Percentiles rank a stretch among this genome's conserved stretches.
These are phyloP conservation scores for Emmelina monodactyla DNA, from an alignment of 2,888 invertebrate genomes.

Conservation along the genomic window DNA sequence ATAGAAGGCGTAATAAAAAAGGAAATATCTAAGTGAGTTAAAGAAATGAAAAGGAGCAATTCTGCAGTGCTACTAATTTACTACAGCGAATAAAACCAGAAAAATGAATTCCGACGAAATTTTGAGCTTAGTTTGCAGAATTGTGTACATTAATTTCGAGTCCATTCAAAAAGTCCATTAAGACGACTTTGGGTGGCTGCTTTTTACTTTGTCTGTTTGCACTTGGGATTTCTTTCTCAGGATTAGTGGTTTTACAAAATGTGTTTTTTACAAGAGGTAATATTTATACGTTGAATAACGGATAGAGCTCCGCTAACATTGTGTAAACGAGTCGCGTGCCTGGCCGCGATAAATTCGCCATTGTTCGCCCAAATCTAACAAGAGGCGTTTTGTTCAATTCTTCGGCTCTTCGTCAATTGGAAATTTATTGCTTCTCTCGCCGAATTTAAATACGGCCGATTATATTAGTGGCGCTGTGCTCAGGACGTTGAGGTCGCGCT, in stretches of 20 bases:
- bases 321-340: conserved; percentile 1
- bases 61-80: conserved; percentile 25
- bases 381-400: conserved; percentile 62
- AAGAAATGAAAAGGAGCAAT: not conserved
- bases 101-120: conserved; percentile 20
- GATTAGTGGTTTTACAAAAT: conserved; percentile 6
- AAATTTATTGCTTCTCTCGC: conserved; percentile 56
- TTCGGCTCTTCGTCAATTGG: conserved; percentile 59
- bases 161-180: not conserved
- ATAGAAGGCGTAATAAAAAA: not conserved
- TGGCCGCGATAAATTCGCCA: conserved; percentile 60
- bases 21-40: conserved; percentile 1
- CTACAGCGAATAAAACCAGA: conserved; percentile 27
- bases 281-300: too few species aligned
- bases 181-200: not conserved
- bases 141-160: conserved; percentile 14
- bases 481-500: conserved; percentile 33
- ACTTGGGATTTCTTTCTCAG: not conserved
- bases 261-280: not conserved
- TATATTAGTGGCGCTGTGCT: conserved; percentile 47
- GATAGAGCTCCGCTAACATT: too few species aligned
- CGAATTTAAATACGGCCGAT: conserved; percentile 59
- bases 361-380: conserved; percentile 55
- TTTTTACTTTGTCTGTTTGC: conserved; percentile 1
- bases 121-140: conserved; percentile 17